Evolutionary conservation across 2,113 vertebrate species (phyloP).

Genomic region (Paralichthys olivaceus): DNA sequence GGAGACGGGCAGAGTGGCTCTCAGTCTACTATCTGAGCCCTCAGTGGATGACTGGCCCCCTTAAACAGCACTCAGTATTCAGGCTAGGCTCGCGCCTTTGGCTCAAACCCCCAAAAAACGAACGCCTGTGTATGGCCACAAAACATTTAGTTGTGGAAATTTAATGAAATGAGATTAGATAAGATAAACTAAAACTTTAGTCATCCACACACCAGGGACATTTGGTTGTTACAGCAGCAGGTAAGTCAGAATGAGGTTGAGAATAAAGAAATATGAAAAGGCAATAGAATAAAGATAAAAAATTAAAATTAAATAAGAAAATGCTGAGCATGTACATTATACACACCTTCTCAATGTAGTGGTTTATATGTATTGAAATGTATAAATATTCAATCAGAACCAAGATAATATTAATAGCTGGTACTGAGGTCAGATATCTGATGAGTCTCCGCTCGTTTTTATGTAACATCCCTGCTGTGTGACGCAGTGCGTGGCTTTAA

Average conservation of each 20-base stretch:
- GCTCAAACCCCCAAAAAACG: not conserved
- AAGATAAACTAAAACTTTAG: too few species aligned
- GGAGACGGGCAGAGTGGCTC: constrained; percentile 23
- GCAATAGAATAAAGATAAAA: too few species aligned
- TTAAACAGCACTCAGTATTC: constrained; percentile 49
- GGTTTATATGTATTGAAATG: too few species aligned
- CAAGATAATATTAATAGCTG: not conserved
- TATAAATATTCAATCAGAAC: not conserved
- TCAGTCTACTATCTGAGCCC: constrained; percentile 35
- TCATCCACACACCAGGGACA: too few species aligned
- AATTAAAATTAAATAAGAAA: too few species aligned
- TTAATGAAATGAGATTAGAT: not conserved
- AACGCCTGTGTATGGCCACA: not conserved
- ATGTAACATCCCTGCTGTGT: not conserved
- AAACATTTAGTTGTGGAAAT: not conserved
- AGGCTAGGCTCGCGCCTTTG: constrained; percentile 24
- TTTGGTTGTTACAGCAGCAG: too few species aligned
- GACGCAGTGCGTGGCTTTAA: not conserved
- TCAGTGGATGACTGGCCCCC: constrained; percentile 30
- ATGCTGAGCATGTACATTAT: too few species aligned
- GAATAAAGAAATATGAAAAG: too few species aligned
- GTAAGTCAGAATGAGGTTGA: too few species aligned
- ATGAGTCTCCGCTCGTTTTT: not conserved
- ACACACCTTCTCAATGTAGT: too few species aligned
- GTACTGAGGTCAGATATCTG: not conserved